Evolutionary conservation across 2,888 invertebrate species (phyloP), one percentile per base, ranked within the genome.

Genomic region (Danaus chrysippus): DNA sequence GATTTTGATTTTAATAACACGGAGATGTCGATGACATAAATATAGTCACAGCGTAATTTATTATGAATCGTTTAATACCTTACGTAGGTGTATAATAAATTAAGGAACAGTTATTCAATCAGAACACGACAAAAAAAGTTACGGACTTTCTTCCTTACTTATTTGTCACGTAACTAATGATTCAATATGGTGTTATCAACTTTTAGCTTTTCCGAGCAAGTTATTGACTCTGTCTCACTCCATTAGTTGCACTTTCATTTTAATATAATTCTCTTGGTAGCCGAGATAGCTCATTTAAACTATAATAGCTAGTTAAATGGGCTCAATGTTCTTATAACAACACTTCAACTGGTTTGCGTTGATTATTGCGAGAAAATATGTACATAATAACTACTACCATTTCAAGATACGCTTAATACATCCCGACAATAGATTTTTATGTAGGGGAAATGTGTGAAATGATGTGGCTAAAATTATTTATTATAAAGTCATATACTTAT

Each of bases 231-330:
- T 42, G 58, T 62, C 62, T 52, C 59, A 74, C 74, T 73, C 77
- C 82, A 86, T 90, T 89, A 82, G 90, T 81, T 74, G 81, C 90
- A 88, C 90, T 90, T 90, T 90, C 90, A 72, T 86, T 84, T 81
- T 70, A 82, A 82, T 81, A 78, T 79, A 78, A 49, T 49, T 76
- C 71, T 69, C 65, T 69, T 68, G 59, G 63, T 63, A 62, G 65
- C 52, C 55, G 64, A 67, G 67, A 70, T 62, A 68, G 66, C 72
- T 77, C 73, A 78, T 78, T 77, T 73, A 68, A 73, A 71, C 58
- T 70, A 73, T 75, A 77, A 77, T 74, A 69, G 68, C 68, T 72
- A 72, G 71, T 74, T 70, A 73, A 77, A 77, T 73, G 68, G 68
- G 65, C 68, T 70, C 63, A 59, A 64, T 62, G 60, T 65, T 67